Evolutionary conservation across 2,113 vertebrate genomes (phyloP), one percentile per base, ranked within the genome.

Genomic region (Lepus americanus): DNA sequence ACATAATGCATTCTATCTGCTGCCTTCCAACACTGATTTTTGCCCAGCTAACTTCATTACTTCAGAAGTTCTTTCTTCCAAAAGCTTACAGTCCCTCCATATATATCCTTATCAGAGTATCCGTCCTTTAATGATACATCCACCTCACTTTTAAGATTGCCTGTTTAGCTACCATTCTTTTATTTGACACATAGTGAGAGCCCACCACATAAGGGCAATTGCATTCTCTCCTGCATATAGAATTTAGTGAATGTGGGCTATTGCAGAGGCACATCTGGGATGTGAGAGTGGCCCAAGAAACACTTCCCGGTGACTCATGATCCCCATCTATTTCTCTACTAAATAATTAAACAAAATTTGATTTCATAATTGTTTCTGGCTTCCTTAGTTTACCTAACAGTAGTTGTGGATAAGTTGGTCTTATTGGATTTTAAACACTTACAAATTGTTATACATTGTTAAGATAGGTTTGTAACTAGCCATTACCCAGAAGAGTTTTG

Each of bases 371-470:
- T 2, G 73, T 66, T 73, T 87, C 72, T 73, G 33, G 10, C 19
- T 83, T 91, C 44, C 88, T 31, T 66, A 14, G 83, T 81, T 76
- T 76, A 70, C n/a, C 25, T 51, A 90, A 93, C 10, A 72, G 36
- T 27, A 67, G 53, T 74, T 33, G 73, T 22, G 39, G 11, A 61
- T 76, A 82, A 77, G 70, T 55, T 89, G 44, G 44, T 44, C 17
- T 70, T 88, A 85, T 3, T 81, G 63, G 19, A 25, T 92, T 94
- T 92, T 81, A 77, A 94, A 61, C 51, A 85, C 9, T 29, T 39
- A 76, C 27, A 72, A 86, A 96, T 49, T 44, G 44, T 7, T 44
- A 44, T 44, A 44, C 6, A 44, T 44, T 44, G 44, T 44, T 44
- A 44, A 44, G 7, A 44, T 44, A 44, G 44, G 44, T 44, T 44